Evolutionary conservation across 2,797 vertebrate species (phyloP).

Genomic region (Knipowitschia caucasica): DNA sequence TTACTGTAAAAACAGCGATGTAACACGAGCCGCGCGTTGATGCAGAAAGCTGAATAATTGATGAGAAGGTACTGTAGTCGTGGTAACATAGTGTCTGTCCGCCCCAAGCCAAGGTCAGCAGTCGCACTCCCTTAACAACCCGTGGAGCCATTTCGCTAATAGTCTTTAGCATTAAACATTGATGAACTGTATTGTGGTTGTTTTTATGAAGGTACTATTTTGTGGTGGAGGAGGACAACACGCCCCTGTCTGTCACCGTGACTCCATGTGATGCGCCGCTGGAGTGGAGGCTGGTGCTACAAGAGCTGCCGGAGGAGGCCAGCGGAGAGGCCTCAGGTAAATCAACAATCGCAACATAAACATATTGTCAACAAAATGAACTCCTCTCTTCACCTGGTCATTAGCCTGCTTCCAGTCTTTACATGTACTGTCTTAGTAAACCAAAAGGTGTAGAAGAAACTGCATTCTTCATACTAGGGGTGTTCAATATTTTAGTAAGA

Average conservation of each 20-base stretch:
- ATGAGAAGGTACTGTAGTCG: constrained; percentile 62
- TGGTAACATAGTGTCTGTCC: constrained; percentile 36
- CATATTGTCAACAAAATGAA: neutral
- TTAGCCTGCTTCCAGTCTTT: too few species aligned
- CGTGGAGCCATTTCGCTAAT: constrained; percentile 4
- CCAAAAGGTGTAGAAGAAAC: too few species aligned
- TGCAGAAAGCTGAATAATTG: constrained; percentile 70
- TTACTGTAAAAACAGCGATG: constrained; percentile 62
- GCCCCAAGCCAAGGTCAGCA: constrained; percentile 31
- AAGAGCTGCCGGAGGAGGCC: constrained; percentile 92
- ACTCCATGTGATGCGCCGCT: constrained; percentile 95
- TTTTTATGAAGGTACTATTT: constrained; percentile 88
- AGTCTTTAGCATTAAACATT: constrained; percentile 23
- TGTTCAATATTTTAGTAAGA: too few species aligned
- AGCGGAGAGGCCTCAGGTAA: constrained; percentile 81
- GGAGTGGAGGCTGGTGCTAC: constrained; percentile 93
- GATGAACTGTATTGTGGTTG: constrained; percentile 34
- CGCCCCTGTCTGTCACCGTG: constrained; percentile 91
- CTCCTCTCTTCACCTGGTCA: too few species aligned
- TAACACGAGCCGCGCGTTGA: constrained; percentile 50
- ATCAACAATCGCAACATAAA: constrained; percentile 24
- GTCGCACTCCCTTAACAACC: constrained; percentile 7
- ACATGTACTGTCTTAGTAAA: too few species aligned
- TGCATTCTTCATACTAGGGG: too few species aligned
- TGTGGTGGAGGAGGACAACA: constrained; percentile 98